These are phyloP conservation scores for Lissocephala sabroskyi DNA, from an alignment of 2,888 invertebrate species.

Conservation along the genomic window DNA sequence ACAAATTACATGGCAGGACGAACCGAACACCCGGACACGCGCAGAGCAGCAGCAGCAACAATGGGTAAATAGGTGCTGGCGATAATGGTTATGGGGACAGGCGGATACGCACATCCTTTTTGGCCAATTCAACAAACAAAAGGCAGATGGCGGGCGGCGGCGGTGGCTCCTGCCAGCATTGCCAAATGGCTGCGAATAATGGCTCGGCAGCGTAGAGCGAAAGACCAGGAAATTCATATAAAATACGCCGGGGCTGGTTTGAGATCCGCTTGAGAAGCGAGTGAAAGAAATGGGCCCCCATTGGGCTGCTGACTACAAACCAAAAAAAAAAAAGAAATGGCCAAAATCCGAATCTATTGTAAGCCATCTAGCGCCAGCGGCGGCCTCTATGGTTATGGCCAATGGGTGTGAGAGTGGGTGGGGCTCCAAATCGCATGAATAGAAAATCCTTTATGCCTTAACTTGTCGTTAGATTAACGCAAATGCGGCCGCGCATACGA, in stretches of 20 bases:
- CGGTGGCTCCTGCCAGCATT: too few relatives aligned
- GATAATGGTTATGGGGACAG: conserved; percentile 52
- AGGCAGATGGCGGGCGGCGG: conserved; percentile 11
- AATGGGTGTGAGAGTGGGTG: conserved; percentile 5
- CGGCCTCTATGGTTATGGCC: neutral
- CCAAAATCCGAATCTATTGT: conserved; percentile 30
- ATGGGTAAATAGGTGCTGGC: conserved; percentile 51
- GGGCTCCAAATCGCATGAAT: conserved; percentile 33
- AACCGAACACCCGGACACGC: neutral
- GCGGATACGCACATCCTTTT: conserved; percentile 4
- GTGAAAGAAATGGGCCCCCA: conserved; percentile 9
- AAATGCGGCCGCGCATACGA: conserved; percentile 61
- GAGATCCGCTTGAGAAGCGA: conserved; percentile 9
- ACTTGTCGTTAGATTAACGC: conserved; percentile 63
- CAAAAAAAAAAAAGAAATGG: conserved; percentile 11
- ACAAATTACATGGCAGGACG: conserved; percentile 59
- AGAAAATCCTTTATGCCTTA: conserved; percentile 59
- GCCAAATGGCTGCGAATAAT: conserved; percentile 63
- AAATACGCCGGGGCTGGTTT: too few relatives aligned
- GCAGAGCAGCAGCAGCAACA: conserved; percentile 11
- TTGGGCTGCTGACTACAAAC: too few relatives aligned
- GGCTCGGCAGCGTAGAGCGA: conserved; percentile 21
- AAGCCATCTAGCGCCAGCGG: neutral
- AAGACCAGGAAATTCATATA: too few relatives aligned
- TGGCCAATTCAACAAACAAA: conserved; percentile 4